Evolutionary conservation across 1,140 invertebrate genomes (phyloP), one percentile per base, ranked within the genome.

Genomic region (Drosophila elegans): DNA sequence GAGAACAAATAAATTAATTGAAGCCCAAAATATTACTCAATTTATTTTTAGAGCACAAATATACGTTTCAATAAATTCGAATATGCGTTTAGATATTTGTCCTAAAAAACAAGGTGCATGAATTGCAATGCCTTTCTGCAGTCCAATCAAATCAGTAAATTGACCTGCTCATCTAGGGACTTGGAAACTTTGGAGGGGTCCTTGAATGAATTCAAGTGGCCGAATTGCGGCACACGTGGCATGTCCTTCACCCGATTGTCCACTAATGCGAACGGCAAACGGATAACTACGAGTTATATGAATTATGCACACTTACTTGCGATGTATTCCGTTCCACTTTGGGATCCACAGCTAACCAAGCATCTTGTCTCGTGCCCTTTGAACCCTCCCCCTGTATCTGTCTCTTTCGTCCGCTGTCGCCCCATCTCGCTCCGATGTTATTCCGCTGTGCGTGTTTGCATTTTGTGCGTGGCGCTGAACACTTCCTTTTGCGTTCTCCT

Each of bases 231-330:
- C 57, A 48, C 44, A 49, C 59, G 57, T 61, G 51, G 36, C 59
- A 42, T 74, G 63, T 80, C 81, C 73, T 78, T 85, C 55, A 85
- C 60, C 63, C 59, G 81, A 80, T 74, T 84, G 74, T 61, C 44
- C 68, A 64, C 57, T 71, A 66, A 67, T 85, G 38, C 52, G 64
- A 60, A 71, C 49, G 54, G 56, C 67, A 74, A 66, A 80, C 59
- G 80, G 80, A 86, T 77, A 74, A 53, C 74, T 81, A 11, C 45
- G 45, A 42, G 29, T 21, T 21, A 21, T 41, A 78, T 88, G 83
- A 86, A 86, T 86, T 86, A 86, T 86, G 82, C 83, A 69, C 83
- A 86, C 81, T 82, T 81, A 63, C 79, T 85, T 57, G 41, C 12
- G 32, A 54, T 63, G 63, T 57, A 52, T 60, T 64, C 53, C 52